These are phyloP conservation scores for Astyanax mexicanus DNA, from an alignment of 2,797 vertebrate species.

Conservation along the genomic window DNA sequence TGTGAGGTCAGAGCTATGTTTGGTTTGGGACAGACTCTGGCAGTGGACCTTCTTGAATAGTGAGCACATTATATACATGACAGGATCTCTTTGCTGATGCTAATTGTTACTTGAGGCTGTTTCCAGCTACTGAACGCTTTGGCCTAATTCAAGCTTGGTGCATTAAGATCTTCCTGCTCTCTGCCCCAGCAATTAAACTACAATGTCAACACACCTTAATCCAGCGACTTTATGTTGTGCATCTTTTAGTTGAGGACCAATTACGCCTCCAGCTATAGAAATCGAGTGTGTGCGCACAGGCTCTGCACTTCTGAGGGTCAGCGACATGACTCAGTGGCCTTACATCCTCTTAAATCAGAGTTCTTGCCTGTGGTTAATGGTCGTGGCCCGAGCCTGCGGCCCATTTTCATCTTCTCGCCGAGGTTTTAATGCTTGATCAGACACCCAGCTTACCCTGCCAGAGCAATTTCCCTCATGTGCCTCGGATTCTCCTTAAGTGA, in stretches of 20 bases:
- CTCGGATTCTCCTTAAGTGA: constrained; percentile 21
- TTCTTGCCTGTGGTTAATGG: constrained; percentile 40
- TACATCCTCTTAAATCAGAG: constrained; percentile 30
- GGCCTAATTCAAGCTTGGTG: constrained; percentile 33
- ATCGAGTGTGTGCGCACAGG: neutral
- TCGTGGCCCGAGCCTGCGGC: constrained; percentile 3
- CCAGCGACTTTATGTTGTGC: constrained; percentile 16
- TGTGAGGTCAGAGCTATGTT: constrained; percentile 15
- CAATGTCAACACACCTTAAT: constrained; percentile 45
- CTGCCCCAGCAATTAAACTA: constrained; percentile 39
- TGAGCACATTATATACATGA: constrained; percentile 22
- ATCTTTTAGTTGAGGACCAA: constrained; percentile 28
- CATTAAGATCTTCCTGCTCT: constrained; percentile 29
- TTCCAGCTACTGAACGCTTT: constrained; percentile 32
- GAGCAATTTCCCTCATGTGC: constrained; percentile 24
- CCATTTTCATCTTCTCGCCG: constrained; percentile 26
- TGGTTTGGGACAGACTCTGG: constrained; percentile 19
- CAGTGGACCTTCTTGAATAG: constrained; percentile 18
- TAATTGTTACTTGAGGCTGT: constrained; percentile 43
- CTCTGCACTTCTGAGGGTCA: constrained; percentile 21
- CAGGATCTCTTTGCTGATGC: constrained; percentile 34
- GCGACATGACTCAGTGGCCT: constrained; percentile 34
- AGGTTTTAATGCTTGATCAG: constrained; percentile 34
- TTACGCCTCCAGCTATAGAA: constrained; percentile 24
- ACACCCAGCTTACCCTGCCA: constrained; percentile 20